Base-by-base conservation (phyloP, 2,888 invertebrate genomes). In the Protodeltote pygarga region DNA sequence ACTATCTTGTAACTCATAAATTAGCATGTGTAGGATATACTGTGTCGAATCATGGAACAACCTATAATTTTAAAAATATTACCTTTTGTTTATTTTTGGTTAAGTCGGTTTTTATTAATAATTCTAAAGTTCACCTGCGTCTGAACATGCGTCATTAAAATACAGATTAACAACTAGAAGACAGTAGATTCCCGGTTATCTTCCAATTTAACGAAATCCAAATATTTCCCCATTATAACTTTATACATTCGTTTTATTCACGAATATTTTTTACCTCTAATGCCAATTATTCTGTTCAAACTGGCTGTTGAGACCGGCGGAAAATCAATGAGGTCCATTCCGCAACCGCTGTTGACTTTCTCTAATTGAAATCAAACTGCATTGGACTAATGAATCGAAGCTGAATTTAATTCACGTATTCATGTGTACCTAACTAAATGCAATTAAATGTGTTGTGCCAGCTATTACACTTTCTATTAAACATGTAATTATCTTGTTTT, bases 281-380 rank as follows among this genome's bases (percentile, higher is more conserved):
- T 39, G 40, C 19, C 20, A 52, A 51, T 50, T 50, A 60, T 48
- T 60, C 48, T 51, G 62, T 66, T 70, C 62, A 67, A 66, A 71
- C 67, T 65, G 61, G 61, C 51, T 52, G 39, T 27, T n/a, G 40
- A 57, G 63, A 51, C 66, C 60, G 67, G 44, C 65, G 68, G 75
- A 65, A 79, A 79, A 83, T 79, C 75, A 79, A 59, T 67, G 80
- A 80, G 70, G 73, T 75, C 70, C 77, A 71, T 75, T 71, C 73
- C 49, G 62, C 62, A 60, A 66, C 55, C 70, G 48, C 64, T 87
- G 76, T 87, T 87, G 85, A 83, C 82, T 82, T 74, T 77, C 79
- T 76, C 85, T 86, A 85, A 87, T 87, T 85, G 81, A 83, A 87
- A 82, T 82, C 82, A 82, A 81, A 83, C 79, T 85, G 80, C 83